Conservation (phyloP, 2,888 invertebrate genomes). For the Chouioia cunea region DNA sequence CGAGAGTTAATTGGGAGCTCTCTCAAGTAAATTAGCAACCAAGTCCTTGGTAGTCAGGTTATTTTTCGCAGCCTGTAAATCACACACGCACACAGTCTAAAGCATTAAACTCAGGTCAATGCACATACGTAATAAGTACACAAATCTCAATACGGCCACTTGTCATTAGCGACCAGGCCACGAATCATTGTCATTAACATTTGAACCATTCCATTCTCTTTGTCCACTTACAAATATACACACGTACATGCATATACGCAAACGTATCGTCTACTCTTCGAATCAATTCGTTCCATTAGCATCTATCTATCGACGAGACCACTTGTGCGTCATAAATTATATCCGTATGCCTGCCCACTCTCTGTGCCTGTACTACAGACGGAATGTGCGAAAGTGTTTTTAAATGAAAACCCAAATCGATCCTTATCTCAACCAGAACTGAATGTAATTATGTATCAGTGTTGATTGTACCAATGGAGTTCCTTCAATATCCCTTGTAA, state of each 20-base stretch:
- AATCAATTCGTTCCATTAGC: conserved; percentile 6
- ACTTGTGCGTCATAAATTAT: no score
- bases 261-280: not conserved
- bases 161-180: not conserved
- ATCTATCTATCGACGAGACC: not conserved
- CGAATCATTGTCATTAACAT: conserved; percentile 1
- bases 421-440: conserved; percentile 41
- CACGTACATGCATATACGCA: not conserved
- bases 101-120: no score
- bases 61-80: no score
- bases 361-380: no score
- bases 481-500: not conserved
- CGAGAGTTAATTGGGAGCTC: no score
- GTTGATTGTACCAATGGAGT: conserved; percentile 24
- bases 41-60: no score
- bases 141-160: conserved; percentile 46
- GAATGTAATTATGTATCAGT: conserved; percentile 34
- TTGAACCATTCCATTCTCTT: not conserved
- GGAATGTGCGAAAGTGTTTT: no score
- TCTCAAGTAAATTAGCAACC: no score
- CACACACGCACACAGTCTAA: no score
- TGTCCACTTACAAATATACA: not conserved
- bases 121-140: conserved; percentile 14
- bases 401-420: no score
- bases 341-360: no score